Conservation (phyloP, 2,113 vertebrate genomes). For the Etia nguti region DNA sequence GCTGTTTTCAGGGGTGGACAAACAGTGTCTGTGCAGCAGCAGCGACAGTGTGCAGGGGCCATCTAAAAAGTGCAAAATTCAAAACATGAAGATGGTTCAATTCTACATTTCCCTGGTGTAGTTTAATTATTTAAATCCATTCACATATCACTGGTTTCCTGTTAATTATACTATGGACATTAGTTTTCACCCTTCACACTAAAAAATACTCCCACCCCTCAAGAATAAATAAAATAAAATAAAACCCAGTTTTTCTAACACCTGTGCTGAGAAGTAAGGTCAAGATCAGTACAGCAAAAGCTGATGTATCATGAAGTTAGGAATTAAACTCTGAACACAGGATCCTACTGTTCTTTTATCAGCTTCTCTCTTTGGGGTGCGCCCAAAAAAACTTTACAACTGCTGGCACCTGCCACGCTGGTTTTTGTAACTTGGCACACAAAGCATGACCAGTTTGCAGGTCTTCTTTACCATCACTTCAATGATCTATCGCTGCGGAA, state of each 20-base stretch:
- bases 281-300: neutral
- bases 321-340: neutral
- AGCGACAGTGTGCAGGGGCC: neutral
- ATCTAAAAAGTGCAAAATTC: neutral
- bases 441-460: neutral
- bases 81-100: neutral
- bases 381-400: neutral
- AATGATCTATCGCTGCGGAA: neutral
- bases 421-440: neutral
- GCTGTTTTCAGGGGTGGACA: neutral
- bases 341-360: neutral
- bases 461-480: neutral
- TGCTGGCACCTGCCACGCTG: neutral
- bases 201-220: neutral
- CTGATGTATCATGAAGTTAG: neutral
- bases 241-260: neutral
- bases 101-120: neutral
- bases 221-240: neutral
- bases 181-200: neutral
- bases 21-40: neutral
- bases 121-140: neutral
- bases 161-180: neutral
- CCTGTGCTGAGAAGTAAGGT: neutral
- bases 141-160: neutral
- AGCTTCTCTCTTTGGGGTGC: neutral